Evolutionary conservation across 2,888 invertebrate species (phyloP), one percentile per base, ranked within the genome.

Genomic region (Aquatica leii): DNA sequence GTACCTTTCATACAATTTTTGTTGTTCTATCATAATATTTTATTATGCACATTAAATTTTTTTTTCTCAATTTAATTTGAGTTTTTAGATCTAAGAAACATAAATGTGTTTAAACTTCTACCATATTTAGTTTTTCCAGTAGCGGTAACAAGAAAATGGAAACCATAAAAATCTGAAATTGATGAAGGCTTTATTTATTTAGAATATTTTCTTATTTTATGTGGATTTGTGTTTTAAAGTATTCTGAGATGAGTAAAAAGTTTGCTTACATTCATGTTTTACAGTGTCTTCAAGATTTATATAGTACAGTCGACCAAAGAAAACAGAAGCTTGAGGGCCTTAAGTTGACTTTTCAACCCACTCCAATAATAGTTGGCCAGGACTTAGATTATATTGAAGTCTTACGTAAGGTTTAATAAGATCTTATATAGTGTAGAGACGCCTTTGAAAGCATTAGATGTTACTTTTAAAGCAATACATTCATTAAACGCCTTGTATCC

Each of bases 401-500:
- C 6, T 40, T 40, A 40, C n/a, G 40, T 40, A 6, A 4, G 40
- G n/a, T 12, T 49, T 20, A 8, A 49, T 18, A 8, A 1, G 2
- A 12, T 49, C 3, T 18, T 49, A 8, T 49, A 49, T 24, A 17
- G 2, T 2, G 18, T 49, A n/a, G 49, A 49, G 12, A 2, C 18
- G 9, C 15, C 18, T n/a, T 20, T 49, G 21, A 49, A 49, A 15
- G 18, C 49, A 49, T 1, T 49, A 17, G 49, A 49, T 2, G 49
- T 49, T 1, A 4, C 18, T n/a, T 49, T 49, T 20, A 49, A 49
- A 8, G 15, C 18, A 9, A 17, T 49, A n/a, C 49, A 49, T 49
- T 18, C 49, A n/a, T 18, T 49, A 17, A 17, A 49, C n/a, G 49
- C 49, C n/a, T 24, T 17, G 15, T 49, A 49, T 20, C 24, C 49